These are phyloP conservation scores for Grallaria varia DNA, from an alignment of 2,113 vertebrate species.

Conservation along the genomic window DNA sequence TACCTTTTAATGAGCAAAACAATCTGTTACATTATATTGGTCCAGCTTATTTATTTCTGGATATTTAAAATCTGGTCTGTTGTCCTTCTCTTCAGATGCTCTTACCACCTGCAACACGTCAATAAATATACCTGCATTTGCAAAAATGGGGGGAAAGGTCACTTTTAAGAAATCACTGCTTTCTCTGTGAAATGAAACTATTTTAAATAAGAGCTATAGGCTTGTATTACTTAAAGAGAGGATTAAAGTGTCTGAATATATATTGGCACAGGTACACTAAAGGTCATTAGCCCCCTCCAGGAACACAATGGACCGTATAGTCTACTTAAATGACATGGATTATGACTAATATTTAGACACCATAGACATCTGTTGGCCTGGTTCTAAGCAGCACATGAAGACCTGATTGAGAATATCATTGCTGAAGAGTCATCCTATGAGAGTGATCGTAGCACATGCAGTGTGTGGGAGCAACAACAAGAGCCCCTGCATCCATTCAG, in stretches of 20 bases:
- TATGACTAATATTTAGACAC: neutral
- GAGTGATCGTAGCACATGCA: accelerated
- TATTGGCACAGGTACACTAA: neutral
- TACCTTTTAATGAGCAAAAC: slow-evolving; percentile 64
- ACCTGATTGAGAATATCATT: neutral
- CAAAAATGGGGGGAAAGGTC: neutral
- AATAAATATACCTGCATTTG: neutral
- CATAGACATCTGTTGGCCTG: neutral
- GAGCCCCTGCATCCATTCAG: neutral
- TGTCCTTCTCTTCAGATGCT: neutral
- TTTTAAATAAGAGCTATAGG: neutral
- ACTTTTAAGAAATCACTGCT: neutral
- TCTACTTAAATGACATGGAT: neutral
- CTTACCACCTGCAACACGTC: neutral
- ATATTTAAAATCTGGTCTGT: slow-evolving; percentile 13
- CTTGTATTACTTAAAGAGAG: neutral
- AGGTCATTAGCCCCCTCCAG: neutral
- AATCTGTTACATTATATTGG: slow-evolving; percentile 61
- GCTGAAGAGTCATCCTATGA: neutral
- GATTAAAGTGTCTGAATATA: neutral
- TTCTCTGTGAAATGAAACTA: neutral
- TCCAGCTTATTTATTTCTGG: slow-evolving; percentile 52
- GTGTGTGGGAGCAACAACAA: neutral
- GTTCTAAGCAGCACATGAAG: neutral
- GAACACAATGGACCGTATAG: neutral